A percentile compares a stretch with the other conserved stretches of the same genome.
Evolutionary conservation across 2,888 invertebrate species (phyloP).

Genomic region (Dicyrtoma fusca): DNA sequence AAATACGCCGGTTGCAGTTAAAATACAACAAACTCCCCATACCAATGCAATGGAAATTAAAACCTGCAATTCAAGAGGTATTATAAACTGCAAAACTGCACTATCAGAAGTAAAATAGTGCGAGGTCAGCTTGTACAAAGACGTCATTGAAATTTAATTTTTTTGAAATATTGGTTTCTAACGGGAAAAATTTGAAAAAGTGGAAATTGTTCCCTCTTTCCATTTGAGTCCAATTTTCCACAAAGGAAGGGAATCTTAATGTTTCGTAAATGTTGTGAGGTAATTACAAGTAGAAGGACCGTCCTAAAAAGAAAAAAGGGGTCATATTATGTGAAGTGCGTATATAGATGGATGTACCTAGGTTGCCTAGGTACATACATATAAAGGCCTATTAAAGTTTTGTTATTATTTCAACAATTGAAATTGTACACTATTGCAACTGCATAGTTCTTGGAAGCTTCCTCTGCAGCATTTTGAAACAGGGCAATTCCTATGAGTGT

Average conservation of each 20-base stretch:
- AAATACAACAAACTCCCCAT: conserved; percentile 74
- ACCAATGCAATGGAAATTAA: conserved; percentile 65
- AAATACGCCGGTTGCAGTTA: conserved; percentile 70
- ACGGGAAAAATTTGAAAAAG: conserved; percentile 29
- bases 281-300: conserved; percentile 46
- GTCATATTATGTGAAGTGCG: background rate
- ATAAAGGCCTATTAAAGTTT: too few relatives aligned
- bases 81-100: too few relatives aligned
- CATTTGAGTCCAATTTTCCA: conserved; percentile 31
- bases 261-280: conserved; percentile 47
- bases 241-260: conserved; percentile 26
- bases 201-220: conserved; percentile 31
- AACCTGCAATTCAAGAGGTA: background rate
- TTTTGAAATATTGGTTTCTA: too few relatives aligned
- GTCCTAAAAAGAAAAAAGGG: conserved; percentile 33
- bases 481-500: conserved; percentile 62
- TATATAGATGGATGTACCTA: too few relatives aligned
- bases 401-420: background rate
- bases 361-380: too few relatives aligned
- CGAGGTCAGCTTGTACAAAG: too few relatives aligned
- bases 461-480: conserved; percentile 60
- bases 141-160: too few relatives aligned
- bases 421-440: conserved; percentile 61
- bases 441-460: conserved; percentile 61
- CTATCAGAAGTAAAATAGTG: background rate